Percentiles rank a stretch among this genome's conserved stretches.
phyloP scores from a whole-genome alignment of 2,113 vertebrate species.

The Vidua chalybeata region DNA sequence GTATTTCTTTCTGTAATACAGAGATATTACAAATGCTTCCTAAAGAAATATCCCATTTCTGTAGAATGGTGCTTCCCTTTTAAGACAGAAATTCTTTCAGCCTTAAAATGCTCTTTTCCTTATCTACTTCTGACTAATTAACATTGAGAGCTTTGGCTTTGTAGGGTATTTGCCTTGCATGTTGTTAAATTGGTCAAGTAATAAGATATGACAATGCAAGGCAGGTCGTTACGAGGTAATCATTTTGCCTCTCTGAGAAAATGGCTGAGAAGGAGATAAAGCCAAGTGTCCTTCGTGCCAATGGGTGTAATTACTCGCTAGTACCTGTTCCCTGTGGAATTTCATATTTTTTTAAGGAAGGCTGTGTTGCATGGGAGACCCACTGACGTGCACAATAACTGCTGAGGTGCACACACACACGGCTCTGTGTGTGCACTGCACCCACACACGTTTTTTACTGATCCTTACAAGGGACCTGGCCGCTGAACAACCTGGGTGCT shows the following conservation, averaged over 20 bases:
- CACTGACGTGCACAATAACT: background rate
- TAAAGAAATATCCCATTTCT: background rate
- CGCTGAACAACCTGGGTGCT: too few species aligned
- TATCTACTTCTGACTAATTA: conserved; percentile 31
- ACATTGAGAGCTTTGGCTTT: conserved; percentile 1
- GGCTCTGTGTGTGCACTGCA: too few species aligned
- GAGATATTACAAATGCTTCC: background rate
- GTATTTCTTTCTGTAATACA: background rate
- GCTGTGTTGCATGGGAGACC: background rate
- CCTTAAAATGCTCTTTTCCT: background rate
- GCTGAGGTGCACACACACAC: background rate
- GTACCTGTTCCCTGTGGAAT: background rate
- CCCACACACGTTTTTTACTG: background rate
- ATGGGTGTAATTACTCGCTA: conserved; percentile 2
- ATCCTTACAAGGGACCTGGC: background rate
- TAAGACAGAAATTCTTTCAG: background rate
- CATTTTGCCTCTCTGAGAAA: background rate
- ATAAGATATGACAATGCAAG: conserved; percentile 21
- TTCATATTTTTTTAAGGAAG: background rate
- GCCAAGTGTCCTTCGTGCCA: background rate
- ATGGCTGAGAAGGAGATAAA: background rate
- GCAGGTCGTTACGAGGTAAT: conserved; percentile 5
- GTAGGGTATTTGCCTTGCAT: background rate
- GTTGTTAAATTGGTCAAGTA: conserved; percentile 14
- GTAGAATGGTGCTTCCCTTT: background rate